phyloP scores from a whole-genome alignment of 2,888 invertebrate species.

The Autographa pulchrina region DNA sequence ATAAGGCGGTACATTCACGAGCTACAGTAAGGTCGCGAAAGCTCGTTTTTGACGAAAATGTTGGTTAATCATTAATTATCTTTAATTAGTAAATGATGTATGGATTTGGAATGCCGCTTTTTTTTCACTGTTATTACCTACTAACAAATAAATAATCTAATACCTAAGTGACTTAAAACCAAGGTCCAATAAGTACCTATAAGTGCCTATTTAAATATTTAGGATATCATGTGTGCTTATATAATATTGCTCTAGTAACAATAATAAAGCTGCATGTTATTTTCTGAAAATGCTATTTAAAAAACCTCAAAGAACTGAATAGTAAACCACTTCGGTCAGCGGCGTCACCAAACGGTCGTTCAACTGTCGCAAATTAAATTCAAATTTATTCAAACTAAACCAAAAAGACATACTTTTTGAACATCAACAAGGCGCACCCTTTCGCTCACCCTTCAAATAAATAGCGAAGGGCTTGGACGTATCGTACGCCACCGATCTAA shows the following conservation, averaged over 20 bases:
- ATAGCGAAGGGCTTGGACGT: neutral
- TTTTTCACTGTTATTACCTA: no score
- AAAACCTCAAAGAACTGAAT: neutral
- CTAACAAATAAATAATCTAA: no score
- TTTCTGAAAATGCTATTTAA: neutral
- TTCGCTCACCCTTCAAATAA: neutral
- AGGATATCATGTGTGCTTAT: no score
- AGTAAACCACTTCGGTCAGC: neutral
- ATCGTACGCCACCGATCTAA: neutral
- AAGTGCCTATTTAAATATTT: no score
- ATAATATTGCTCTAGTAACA: no score
- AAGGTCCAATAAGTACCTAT: no score
- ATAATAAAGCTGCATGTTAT: no score
- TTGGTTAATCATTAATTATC: neutral
- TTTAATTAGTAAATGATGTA: no score
- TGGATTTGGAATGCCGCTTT: no score
- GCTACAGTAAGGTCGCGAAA: neutral
- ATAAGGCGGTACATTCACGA: conserved; percentile 9
- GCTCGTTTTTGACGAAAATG: neutral
- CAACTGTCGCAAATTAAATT: conserved; percentile 27
- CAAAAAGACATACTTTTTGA: conserved; percentile 9
- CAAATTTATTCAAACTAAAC: conserved; percentile 40
- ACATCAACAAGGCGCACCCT: conserved; percentile 2
- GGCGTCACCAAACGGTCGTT: neutral
- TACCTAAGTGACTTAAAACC: no score